phyloP scores from a whole-genome alignment of 2,797 vertebrate species.

The Epinephelus coioides region DNA sequence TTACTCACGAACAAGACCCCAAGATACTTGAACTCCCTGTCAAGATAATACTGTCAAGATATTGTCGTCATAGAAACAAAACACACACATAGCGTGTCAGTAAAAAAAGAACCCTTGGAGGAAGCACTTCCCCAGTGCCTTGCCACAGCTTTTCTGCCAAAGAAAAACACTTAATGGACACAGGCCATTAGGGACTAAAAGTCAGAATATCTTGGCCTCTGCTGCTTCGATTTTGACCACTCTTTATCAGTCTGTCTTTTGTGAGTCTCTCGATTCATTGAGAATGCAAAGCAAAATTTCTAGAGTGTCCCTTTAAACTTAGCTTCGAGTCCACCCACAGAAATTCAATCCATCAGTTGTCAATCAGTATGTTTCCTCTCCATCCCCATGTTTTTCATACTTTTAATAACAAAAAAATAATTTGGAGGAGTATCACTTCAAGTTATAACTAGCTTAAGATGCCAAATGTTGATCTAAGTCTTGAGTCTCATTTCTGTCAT shows the following conservation, averaged over 20 bases:
- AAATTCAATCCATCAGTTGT: neutral
- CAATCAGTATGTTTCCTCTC: neutral
- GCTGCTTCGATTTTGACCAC: neutral
- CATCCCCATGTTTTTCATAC: neutral
- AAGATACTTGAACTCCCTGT: too few relatives aligned
- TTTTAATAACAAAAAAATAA: neutral
- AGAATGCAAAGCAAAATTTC: neutral
- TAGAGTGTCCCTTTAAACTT: neutral
- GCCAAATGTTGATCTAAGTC: constrained; percentile 10
- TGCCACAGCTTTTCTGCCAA: too few relatives aligned
- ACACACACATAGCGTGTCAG: too few relatives aligned
- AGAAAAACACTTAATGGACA: too few relatives aligned
- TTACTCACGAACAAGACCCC: too few relatives aligned
- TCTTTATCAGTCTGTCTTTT: neutral
- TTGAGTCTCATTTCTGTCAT: constrained; percentile 19
- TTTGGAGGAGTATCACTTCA: neutral
- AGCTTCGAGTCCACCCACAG: neutral
- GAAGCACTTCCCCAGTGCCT: too few relatives aligned
- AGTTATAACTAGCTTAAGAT: neutral
- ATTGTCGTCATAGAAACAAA: too few relatives aligned
- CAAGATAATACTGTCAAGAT: too few relatives aligned
- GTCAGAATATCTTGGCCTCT: too few relatives aligned
- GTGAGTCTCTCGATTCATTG: neutral
- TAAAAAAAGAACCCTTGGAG: too few relatives aligned
- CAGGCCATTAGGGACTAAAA: too few relatives aligned